These are phyloP conservation scores for Otocyon megalotis DNA, from an alignment of 2,113 vertebrate species.

Conservation along the genomic window DNA sequence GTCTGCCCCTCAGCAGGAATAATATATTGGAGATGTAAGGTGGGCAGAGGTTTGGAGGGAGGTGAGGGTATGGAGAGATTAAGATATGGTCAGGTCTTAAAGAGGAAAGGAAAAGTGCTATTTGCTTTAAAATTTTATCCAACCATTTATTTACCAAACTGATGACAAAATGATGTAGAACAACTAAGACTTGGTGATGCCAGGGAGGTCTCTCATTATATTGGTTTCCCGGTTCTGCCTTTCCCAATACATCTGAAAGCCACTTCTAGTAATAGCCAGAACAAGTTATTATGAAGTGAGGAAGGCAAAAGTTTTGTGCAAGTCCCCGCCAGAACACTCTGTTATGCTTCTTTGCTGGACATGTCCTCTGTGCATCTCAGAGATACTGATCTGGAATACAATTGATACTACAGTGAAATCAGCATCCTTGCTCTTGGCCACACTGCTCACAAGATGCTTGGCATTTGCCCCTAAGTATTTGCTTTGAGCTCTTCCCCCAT, in stretches of 20 bases:
- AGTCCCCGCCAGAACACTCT: neutral
- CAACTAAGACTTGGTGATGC: neutral
- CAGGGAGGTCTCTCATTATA: neutral
- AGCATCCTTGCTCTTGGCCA: neutral
- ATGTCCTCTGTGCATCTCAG: neutral
- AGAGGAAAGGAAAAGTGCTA: neutral
- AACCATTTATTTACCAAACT: neutral
- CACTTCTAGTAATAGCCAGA: neutral
- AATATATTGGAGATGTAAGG: neutral
- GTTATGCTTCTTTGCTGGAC: neutral
- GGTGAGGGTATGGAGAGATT: neutral
- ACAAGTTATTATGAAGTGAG: neutral
- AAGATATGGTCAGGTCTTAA: neutral
- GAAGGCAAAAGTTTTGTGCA: neutral
- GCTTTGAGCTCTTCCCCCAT: neutral
- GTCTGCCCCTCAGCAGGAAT: neutral
- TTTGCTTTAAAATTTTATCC: neutral
- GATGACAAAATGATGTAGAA: neutral
- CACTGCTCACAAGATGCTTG: neutral
- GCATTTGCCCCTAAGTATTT: neutral
- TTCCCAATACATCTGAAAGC: neutral
- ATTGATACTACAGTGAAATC: neutral
- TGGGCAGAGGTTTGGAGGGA: neutral
- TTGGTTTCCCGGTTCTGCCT: neutral
- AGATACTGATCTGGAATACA: neutral